Percentiles rank a stretch among this genome's conserved stretches.
Evolutionary conservation across 2,888 invertebrate genomes (phyloP).

Genomic region (Caenorhabditis japonica): DNA sequence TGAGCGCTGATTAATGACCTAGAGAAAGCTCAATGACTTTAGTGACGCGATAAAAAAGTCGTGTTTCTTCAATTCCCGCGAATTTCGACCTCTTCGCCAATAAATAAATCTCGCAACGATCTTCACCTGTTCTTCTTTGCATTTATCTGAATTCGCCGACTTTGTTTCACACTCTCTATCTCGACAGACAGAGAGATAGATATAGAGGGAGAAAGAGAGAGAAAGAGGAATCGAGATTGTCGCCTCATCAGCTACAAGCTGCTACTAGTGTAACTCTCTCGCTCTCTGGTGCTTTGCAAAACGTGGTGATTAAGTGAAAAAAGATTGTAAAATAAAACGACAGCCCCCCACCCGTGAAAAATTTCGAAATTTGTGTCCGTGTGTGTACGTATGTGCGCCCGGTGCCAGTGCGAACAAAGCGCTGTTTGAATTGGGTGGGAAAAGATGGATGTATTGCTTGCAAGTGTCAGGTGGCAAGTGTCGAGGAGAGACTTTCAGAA

Average conservation of each 20-base stretch:
- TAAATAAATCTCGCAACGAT: conserved; percentile 26
- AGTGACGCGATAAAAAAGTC: too few species aligned
- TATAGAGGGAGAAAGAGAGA: too few species aligned
- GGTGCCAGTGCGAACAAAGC: conserved; percentile 2
- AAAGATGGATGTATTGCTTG: conserved; percentile 36
- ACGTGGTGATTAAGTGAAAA: conserved; percentile 16
- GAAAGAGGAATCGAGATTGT: not conserved
- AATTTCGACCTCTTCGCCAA: not conserved
- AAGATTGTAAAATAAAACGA: conserved; percentile 46
- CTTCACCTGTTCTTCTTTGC: conserved; percentile 20
- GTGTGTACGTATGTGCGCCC: too few species aligned
- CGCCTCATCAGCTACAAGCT: conserved; percentile 20
- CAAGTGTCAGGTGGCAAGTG: conserved; percentile 18
- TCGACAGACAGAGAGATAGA: not conserved
- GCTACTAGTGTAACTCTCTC: conserved; percentile 37
- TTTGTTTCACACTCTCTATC: conserved; percentile 18
- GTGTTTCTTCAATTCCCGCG: not conserved
- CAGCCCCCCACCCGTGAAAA: conserved; percentile 2
- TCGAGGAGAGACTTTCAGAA: conserved; percentile 3
- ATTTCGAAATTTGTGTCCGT: conserved; percentile 27
- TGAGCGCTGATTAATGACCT: too few species aligned
- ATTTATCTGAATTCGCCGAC: not conserved
- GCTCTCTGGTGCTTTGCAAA: conserved; percentile 9
- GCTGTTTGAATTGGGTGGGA: conserved; percentile 1
- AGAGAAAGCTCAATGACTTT: too few species aligned